Base-by-base conservation (phyloP, 35 echinoderm and acorn worm genomes). In the Heliocidaris erythrogramma region DNA sequence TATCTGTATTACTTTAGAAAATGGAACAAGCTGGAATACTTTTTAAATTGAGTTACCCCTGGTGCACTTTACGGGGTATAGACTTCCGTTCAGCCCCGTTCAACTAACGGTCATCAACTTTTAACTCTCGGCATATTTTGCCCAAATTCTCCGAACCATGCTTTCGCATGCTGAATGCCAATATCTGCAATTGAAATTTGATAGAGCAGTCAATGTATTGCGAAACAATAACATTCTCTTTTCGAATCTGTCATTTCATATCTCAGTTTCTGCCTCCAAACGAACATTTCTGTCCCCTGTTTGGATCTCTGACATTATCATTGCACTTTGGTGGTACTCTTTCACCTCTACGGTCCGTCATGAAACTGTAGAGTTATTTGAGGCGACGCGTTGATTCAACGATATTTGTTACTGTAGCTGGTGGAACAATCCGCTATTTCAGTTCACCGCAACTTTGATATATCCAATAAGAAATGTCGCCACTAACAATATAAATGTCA, bases 401-500 rank as follows among this genome's bases (percentile, higher is more conserved):
- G 65, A 78, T 78, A 78, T 78, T 78, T 78, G 65, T 78, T 78
- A 78, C 65, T 78, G 65, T 78, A 27, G 65, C 65, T 78, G 65
- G 21, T 78, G 18, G 65, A 78, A 24, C 8, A 24, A 78, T 78
- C 65, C 65, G 65, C 65, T 7, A 27, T 78, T 78, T 78, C n/a
- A 5, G 17, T 78, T 60, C 59, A 78, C 65, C 65, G 65, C 65
- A 78, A 21, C 32, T 48, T 89, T 89, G 47, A 89, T 89, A 48
- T 48, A 27, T 48, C 87, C 87, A 89, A 89, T 89, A 89, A 89
- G 87, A 32, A 32, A 48, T 89, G 87, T 89, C 87, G 87, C 87
- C 87, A 48, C 7, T 89, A 24, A 89, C 87, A 89, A 89, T 89
- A 48, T 47, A 89, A 32, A 48, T 89, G 87, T 89, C 87, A 89